Evolutionary conservation across 2,797 vertebrate species (phyloP), one percentile per base, ranked within the genome.

Genomic region (Dallia pectoralis): DNA sequence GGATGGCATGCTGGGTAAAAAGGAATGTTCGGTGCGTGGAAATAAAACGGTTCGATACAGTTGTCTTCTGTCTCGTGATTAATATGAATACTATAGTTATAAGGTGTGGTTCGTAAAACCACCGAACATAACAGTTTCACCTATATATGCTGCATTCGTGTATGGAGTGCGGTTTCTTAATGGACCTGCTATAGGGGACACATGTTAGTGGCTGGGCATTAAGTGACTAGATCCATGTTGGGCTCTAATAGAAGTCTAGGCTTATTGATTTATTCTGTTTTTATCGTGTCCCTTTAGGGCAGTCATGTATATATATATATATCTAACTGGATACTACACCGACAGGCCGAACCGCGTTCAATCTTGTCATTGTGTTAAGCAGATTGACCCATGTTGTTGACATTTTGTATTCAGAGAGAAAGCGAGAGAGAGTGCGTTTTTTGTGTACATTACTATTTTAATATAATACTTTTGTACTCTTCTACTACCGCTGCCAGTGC

Each of bases 371-470:
- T 22, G 11, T 12, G 25, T n/a, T 25, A 3, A 1, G 18, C 53
- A 59, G 25, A 25, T 56, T 56, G 53, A n/a, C 53, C 22, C 25
- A 56, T 25, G 22, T 56, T 56, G 22, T 19, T 25, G 16, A 51
- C 49, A 51, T 12, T n/a, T 22, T 59, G 25, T 51, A n/a, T 22
- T 59, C 12, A 59, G 22, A 63, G n/a, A 22, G 16, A 14, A 32
- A 48, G 36, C 19, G 63, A 63, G 67, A 36, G 70, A 70, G 70
- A 19, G 22, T 56, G 49, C 7, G 49, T 56, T 8, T 56, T 22
- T 25, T 25, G 53, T 56, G 53, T 59, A 12, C 25, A 22, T 19
- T 1, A 56, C 11, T 27, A 59, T 59, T 59, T 59, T 25, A 59
- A 12, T 25, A 11, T 59, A 27, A 9, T 59, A 56, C n/a, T 12